These are phyloP conservation scores for Clarias batrachus DNA, from an alignment of 2,113 vertebrate species.

Conservation along the genomic window DNA sequence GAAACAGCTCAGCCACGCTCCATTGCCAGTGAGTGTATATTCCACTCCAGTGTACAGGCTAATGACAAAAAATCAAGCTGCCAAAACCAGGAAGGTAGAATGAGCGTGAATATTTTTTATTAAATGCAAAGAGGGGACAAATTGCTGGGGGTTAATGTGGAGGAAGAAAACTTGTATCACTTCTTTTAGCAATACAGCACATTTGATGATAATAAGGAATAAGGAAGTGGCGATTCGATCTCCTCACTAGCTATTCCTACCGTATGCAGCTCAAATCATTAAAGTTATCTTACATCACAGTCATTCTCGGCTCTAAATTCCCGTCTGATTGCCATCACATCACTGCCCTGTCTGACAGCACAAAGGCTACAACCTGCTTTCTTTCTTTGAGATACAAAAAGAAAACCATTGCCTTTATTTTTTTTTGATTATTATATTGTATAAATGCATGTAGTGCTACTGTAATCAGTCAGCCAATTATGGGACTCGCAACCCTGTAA, in stretches of 20 bases:
- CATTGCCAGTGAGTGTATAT: slow-evolving; percentile 34
- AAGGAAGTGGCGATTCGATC: not conserved
- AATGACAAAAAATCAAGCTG: slow-evolving; percentile 55
- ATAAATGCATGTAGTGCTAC: not conserved
- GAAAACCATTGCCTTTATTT: not conserved
- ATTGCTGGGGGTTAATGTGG: not conserved
- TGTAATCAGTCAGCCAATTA: not conserved
- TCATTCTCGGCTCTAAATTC: not conserved
- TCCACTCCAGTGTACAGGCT: slow-evolving; percentile 41
- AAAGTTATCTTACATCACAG: not conserved
- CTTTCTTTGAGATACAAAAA: not conserved
- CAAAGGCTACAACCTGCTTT: not conserved
- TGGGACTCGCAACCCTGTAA: not conserved
- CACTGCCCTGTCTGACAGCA: not conserved
- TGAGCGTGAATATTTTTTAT: slow-evolving; percentile 13
- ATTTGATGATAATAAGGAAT: not conserved
- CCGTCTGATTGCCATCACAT: not conserved
- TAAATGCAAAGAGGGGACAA: slow-evolving; percentile 30
- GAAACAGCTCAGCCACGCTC: slow-evolving; percentile 53
- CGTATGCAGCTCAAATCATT: not conserved
- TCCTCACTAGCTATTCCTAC: not conserved
- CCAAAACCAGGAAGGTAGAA: slow-evolving; percentile 6
- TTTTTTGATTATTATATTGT: not conserved
- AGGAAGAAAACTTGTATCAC: not conserved
- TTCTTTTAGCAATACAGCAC: not conserved